Evolutionary conservation across 1,140 invertebrate genomes (phyloP).

Genomic region (Ephestia elutella): DNA sequence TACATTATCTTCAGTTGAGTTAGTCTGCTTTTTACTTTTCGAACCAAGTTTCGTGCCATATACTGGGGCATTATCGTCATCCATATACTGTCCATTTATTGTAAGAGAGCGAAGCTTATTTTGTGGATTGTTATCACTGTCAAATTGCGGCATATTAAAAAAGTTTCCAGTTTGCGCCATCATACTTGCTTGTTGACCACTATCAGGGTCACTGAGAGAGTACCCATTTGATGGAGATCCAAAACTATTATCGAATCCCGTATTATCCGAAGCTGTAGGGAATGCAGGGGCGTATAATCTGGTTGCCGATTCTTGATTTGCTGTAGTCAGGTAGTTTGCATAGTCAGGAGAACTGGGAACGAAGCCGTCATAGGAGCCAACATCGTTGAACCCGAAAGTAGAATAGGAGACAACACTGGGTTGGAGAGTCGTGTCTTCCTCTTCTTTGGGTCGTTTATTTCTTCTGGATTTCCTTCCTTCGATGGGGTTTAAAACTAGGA

Average conservation of each 20-base stretch:
- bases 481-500: constrained; percentile 24
- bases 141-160: constrained; percentile 36
- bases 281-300: constrained; percentile 61
- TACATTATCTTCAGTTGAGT: constrained; percentile 35
- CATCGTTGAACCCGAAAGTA: constrained; percentile 62
- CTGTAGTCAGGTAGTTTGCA: constrained; percentile 35
- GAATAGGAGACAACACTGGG: constrained; percentile 61
- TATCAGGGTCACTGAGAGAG: constrained; percentile 20
- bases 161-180: constrained; percentile 33
- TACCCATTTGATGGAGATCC: constrained; percentile 28
- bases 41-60: constrained; percentile 58
- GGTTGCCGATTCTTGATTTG: constrained; percentile 44
- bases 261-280: constrained; percentile 47
- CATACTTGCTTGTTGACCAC: constrained; percentile 31
- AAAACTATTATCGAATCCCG: constrained; percentile 37
- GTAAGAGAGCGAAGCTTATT: constrained; percentile 25
- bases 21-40: constrained; percentile 38
- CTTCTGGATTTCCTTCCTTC: constrained; percentile 47
- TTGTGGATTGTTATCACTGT: constrained; percentile 22
- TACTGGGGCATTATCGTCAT: constrained; percentile 37
- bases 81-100: constrained; percentile 18
- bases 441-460: constrained; percentile 35
- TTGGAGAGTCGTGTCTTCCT: constrained; percentile 43
- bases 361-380: constrained; percentile 53
- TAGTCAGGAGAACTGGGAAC: constrained; percentile 61